Evolutionary conservation across 2,113 vertebrate species (phyloP).

Genomic region (Thunnus thynnus): DNA sequence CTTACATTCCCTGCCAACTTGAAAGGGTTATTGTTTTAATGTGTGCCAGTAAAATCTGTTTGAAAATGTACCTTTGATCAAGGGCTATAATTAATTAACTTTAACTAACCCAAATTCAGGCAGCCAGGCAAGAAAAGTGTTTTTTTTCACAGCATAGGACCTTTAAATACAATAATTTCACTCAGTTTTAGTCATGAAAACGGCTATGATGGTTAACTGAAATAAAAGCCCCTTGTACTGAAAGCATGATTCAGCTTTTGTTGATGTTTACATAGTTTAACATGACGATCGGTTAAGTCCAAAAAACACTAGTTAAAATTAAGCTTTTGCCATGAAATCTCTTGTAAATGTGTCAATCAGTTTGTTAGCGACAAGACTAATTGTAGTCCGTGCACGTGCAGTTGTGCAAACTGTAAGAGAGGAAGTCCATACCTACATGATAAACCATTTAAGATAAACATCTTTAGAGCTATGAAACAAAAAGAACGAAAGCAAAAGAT

Average conservation of each 20-base stretch:
- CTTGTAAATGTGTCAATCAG: not conserved
- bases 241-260: not conserved
- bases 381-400: not conserved
- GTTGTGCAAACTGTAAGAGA: not conserved
- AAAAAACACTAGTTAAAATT: not conserved
- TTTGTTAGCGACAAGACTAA: slow-evolving; percentile 8
- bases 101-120: not conserved
- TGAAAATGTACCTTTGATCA: too few relatives aligned
- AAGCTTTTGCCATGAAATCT: not conserved
- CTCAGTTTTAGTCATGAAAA: too few relatives aligned
- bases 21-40: not conserved
- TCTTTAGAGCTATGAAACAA: slow-evolving; percentile 6
- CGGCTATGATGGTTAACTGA: too few relatives aligned
- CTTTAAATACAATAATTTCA: too few relatives aligned
- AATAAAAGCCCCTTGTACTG: not conserved
- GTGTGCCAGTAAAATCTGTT: not conserved
- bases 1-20: not conserved
- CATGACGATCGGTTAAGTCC: not conserved
- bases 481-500: not conserved
- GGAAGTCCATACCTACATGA: not conserved
- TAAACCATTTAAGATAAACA: not conserved
- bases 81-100: not conserved
- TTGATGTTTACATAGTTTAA: not conserved
- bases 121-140: not conserved
- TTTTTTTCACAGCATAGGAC: too few relatives aligned